Evolutionary conservation across 1,140 invertebrate genomes (phyloP), one percentile per base, ranked within the genome.

Genomic region (Drosophila nigrodunni): DNA sequence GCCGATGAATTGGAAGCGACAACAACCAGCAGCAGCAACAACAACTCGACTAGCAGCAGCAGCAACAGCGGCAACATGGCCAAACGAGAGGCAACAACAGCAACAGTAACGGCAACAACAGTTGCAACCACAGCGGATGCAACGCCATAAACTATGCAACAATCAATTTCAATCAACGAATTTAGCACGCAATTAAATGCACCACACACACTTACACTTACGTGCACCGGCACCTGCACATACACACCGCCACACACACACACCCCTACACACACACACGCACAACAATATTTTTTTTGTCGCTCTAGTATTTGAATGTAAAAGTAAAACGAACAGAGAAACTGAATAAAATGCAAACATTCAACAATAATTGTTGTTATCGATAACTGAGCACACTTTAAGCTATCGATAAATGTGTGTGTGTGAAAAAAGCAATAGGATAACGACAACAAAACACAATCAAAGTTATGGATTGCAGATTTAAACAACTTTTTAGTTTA

Each of bases 1-100:
- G 95, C 95, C 3, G 94, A 95, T 46, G 95, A 95, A 74, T 66
- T 89, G 7, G 75, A 58, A 46, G 13, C 60, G 46, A 9, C 68
- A 50, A 11, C 72, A 66, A 13, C 61, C 55, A 44, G 11, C 57
- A 60, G 10, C 58, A 50, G 6, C 59, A 72, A 25, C 41, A 78
- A 58, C 54, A 68, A 46, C 50, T 64, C 11, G 7, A 58, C 9
- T 7, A 77, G 44, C 49, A 66, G 11, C 47, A 75, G 9, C 47
- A 60, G 25, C 41, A 62, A 15, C 64, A 76, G 15, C 58, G 66
- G 13, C 18, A 71, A 21, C 61, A 80, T 15, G 9, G 7, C 52
- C 9, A 87, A 82, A n/a, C 46, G 74, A 9, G 70, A 78, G 11
- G 11, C 62, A 11, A 47, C 57, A 46, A 13, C 25, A 5, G 10